phyloP scores from a whole-genome alignment of 2,888 invertebrate species.

The Drosophila sordidula region DNA sequence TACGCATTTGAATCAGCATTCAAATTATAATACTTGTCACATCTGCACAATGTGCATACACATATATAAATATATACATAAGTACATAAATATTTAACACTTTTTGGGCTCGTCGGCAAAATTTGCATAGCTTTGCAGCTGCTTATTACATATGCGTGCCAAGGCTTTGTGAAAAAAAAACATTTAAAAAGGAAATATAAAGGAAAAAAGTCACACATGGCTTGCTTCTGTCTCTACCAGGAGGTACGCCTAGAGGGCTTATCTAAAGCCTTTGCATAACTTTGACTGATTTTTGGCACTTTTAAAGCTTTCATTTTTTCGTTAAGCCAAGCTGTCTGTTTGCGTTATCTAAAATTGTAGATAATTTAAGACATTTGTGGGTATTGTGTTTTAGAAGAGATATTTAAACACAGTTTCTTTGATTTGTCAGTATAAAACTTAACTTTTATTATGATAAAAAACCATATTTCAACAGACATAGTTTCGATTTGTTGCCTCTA shows the following conservation, averaged over 20 bases:
- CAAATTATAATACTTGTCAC: constrained; percentile 52
- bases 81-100: constrained; percentile 50
- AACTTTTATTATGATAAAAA: too few species aligned
- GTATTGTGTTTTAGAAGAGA: too few species aligned
- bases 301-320: constrained; percentile 9
- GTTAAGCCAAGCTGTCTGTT: constrained; percentile 15
- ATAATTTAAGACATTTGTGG: too few species aligned
- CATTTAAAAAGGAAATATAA: constrained; percentile 7
- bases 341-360: background rate
- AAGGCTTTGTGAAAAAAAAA: background rate
- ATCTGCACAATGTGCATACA: constrained; percentile 25
- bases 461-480: too few species aligned
- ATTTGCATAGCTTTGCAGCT: constrained; percentile 55
- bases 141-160: constrained; percentile 49
- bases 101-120: constrained; percentile 18
- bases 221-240: background rate
- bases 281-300: constrained; percentile 41
- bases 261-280: constrained; percentile 28
- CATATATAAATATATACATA: constrained; percentile 26
- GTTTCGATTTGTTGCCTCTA: too few species aligned
- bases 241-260: background rate
- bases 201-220: constrained; percentile 13
- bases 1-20: constrained; percentile 33
- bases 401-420: too few species aligned
- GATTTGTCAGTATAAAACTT: too few species aligned